phyloP scores from a whole-genome alignment of 2,113 vertebrate species.

The Trematocara stigmaticum region DNA sequence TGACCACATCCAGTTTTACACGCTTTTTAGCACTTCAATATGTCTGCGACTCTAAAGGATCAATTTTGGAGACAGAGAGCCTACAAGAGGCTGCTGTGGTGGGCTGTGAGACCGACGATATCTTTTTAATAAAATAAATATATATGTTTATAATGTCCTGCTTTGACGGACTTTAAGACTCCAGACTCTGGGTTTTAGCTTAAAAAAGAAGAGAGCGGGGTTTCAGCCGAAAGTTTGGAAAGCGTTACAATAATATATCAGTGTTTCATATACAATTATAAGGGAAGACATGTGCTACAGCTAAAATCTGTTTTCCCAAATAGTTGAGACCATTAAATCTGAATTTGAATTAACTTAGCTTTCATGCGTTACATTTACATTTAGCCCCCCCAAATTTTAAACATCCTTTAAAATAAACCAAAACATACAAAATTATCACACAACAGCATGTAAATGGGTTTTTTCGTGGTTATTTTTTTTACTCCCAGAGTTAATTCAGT shows the following conservation, averaged over 20 bases:
- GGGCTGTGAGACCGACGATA: neutral
- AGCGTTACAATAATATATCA: neutral
- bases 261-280: neutral
- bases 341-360: neutral
- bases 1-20: constrained; percentile 12
- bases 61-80: neutral
- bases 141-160: neutral
- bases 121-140: neutral
- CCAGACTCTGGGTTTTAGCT: neutral
- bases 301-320: neutral
- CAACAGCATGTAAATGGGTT: fast-evolving
- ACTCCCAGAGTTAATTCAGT: neutral
- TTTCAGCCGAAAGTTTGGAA: neutral
- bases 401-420: neutral
- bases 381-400: neutral
- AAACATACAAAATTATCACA: neutral
- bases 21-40: neutral
- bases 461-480: neutral
- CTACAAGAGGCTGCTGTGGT: neutral
- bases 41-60: neutral
- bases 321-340: neutral
- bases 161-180: neutral
- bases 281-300: neutral
- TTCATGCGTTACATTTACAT: neutral
- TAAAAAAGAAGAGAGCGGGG: neutral